Evolutionary conservation across 2,113 vertebrate species (phyloP), one percentile per base, ranked within the genome.

Genomic region (Indicator maculatus): DNA sequence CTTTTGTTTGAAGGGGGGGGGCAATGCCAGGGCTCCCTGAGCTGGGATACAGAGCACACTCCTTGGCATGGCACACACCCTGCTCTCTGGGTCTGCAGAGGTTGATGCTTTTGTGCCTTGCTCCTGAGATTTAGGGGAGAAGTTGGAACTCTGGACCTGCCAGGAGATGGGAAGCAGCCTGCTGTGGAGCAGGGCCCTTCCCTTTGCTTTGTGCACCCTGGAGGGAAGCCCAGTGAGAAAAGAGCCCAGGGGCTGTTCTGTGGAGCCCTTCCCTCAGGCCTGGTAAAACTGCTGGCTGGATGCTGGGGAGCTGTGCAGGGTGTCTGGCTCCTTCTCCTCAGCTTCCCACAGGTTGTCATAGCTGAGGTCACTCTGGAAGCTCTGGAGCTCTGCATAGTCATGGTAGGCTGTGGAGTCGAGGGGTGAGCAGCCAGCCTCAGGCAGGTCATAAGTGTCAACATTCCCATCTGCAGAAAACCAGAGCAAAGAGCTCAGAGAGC

Each of bases 291-390:
- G 87, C 20, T 16, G 90, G 71, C 7, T 2, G 11, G 67, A 47
- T 6, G 15, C 3, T 0, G 91, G 82, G 82, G 52, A 73, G 16
- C 27, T 11, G 15, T 28, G 71, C 3, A 16, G 77, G n/a, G 12
- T 45, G 26, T 41, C 61, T 1, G 31, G 87, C 2, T 86, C 91
- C 90, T 81, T 95, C 9, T 10, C 89, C 81, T 97, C 94, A 0
- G 96, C 96, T 3, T 98, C 97, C 97, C 97, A 97, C 74, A 95
- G 44, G 41, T 95, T 96, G 76, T 97, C 93, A 0, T 94, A 97
- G 80, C 96, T 96, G 24, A 91, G 58, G 86, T 97, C 97, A 0
- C 96, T 97, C 27, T 96, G 97, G 81, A 95, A 94, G 71, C 97
- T 97, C 58, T 97, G 96, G 14, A 97, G 95, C 79, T 97, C 97